Conservation (phyloP, 1,140 invertebrate species). For the Polyergus mexicanus region DNA sequence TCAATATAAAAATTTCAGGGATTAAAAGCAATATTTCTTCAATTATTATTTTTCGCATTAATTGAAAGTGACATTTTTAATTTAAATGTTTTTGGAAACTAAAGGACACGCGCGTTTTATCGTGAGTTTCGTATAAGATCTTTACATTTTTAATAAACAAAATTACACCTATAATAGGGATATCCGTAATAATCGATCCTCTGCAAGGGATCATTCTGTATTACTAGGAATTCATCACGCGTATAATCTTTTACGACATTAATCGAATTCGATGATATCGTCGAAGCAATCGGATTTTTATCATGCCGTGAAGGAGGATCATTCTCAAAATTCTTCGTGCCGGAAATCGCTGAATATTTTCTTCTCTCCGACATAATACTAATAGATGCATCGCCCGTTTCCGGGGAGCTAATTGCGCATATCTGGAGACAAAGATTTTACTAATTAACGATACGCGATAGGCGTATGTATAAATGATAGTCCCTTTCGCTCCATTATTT, state of each 20-base stretch:
- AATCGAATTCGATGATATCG: constrained; percentile 3
- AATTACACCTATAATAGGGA: constrained; percentile 71
- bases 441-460: constrained; percentile 7
- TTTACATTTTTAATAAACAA: constrained; percentile 1
- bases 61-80: neutral
- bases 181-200: constrained; percentile 64
- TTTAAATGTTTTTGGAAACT: neutral
- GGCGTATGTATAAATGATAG: too few species aligned
- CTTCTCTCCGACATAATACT: constrained; percentile 56
- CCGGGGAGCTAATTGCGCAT: constrained; percentile 66
- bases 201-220: constrained; percentile 34
- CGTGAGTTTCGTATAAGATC: neutral
- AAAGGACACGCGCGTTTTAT: neutral
- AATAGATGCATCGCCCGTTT: constrained; percentile 67
- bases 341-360: constrained; percentile 36
- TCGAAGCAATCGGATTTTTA: constrained; percentile 5
- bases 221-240: constrained; percentile 6
- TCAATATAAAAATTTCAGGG: neutral
- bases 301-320: constrained; percentile 37
- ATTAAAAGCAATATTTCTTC: neutral
- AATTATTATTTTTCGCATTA: neutral
- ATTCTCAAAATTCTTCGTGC: constrained; percentile 21
- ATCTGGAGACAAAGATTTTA: constrained; percentile 50
- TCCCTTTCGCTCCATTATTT: too few species aligned
- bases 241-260: constrained; percentile 19